Base-by-base conservation (phyloP, 2,888 invertebrate species). In the Dorcus parallelipipedus region DNA sequence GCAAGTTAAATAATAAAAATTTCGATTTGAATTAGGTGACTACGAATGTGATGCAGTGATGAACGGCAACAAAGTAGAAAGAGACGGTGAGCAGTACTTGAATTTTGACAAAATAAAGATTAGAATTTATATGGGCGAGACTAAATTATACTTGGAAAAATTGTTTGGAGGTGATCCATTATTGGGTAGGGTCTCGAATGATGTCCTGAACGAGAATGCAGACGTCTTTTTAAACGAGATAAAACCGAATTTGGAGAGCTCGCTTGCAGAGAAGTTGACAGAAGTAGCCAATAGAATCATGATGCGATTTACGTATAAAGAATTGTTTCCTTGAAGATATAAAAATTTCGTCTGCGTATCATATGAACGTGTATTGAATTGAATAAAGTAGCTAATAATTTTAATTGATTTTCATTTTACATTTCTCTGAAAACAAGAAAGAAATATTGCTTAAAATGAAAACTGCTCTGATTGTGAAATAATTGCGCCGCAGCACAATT, bases 281-380 rank as follows among this genome's bases (percentile, higher is more conserved):
- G 84, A 84, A 62, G 86, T 88, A 70, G 86, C 89, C 0, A 89
- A 89, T 69, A 86, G 84, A 73, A 86, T 89, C 60, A 87, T 87
- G 0, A 80, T 82, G 9, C 83, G 83, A 55, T 89, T 89, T 71
- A 86, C 87, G 3, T 88, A 86, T 71, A 82, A 86, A 63, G 88
- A 89, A 79, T 76, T 89, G 54, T 89, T 89, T 71, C 87, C 88
- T 45, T 45, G 20, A 45, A 6, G 26, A 5, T 33, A 33, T 1
- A 4, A 0, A 3, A 33, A 33, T 6, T 33, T 2, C 26, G 6
- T 33, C 6, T 33, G 26, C 26, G 7, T 6, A 33, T 33, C 26
- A 33, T 20, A 20, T 33, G 6, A 33, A 33, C 26, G 26, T 33
- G 26, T 33, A 1, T 33, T 33, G 26, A 33, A 33, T 6, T 33